Conservation (phyloP, 2,888 invertebrate species). For the Morinoia aosen region DNA sequence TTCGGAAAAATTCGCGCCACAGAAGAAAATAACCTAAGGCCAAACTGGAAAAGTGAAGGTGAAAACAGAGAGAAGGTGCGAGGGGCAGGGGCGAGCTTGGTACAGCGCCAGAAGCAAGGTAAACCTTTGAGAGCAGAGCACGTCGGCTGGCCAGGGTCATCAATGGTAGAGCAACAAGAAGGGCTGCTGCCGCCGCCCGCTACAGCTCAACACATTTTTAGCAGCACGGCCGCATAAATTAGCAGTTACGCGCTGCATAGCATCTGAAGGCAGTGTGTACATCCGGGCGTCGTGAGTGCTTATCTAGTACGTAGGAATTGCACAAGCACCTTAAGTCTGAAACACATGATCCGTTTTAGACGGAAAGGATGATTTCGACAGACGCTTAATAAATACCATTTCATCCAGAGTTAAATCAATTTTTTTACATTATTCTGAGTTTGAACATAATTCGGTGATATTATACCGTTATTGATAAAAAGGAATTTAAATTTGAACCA, state of each 20-base stretch:
- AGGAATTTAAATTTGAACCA: too few species aligned
- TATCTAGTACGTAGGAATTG: neutral
- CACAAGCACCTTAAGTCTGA: neutral
- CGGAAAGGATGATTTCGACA: neutral
- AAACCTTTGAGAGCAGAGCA: conserved; percentile 45
- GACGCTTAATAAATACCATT: neutral
- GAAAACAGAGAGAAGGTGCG: conserved; percentile 6
- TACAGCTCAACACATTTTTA: conserved; percentile 9
- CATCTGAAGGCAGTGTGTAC: neutral
- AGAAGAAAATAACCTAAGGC: neutral
- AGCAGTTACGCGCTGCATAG: neutral
- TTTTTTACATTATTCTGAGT: neutral
- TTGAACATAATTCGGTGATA: too few species aligned
- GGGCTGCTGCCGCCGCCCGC: conserved; percentile 5
- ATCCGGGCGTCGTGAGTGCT: neutral
- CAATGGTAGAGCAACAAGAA: neutral
- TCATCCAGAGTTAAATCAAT: neutral
- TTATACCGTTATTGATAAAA: too few species aligned
- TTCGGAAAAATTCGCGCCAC: neutral
- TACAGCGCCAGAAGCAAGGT: conserved; percentile 45
- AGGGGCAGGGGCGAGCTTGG: neutral
- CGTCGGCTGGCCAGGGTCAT: conserved; percentile 39
- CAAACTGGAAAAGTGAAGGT: conserved; percentile 1
- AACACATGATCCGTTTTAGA: neutral
- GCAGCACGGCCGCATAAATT: neutral